Evolutionary conservation across 1,140 invertebrate genomes (phyloP), one percentile per base, ranked within the genome.

Genomic region (Aphaenogaster rudis): DNA sequence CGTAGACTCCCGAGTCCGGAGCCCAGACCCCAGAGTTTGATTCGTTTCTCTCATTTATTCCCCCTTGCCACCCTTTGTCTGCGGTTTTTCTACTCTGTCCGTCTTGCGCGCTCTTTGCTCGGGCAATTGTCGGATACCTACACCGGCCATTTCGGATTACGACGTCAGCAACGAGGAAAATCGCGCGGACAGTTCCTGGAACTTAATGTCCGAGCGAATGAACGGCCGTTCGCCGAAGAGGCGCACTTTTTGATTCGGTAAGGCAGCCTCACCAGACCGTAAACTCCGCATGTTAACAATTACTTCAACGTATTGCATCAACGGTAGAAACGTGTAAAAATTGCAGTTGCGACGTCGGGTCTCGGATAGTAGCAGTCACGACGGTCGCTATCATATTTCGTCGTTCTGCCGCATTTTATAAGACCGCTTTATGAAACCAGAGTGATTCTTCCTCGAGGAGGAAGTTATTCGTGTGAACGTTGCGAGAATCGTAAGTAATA

Each of bases 81-180:
- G 3, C 42, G 33, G 42, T 66, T 79, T 63, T 21, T 79, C 33
- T 66, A 50, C 61, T 8, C 59, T 15, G 4, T n/a, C 52, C 15
- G 4, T n/a, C 52, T 15, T 28, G 17, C 28, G 28, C 69, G 28
- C 17, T 50, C 11, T 3, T 66, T 33, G 11, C 45, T n/a, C 42
- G 15, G 6, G 15, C 57, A 48, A 63, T 28, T n/a, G 6, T 11
- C 45, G 28, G 8, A 48, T 66, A 79, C 42, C 11, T 78, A 48
- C 48, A 54, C 33, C 71, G 13, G 9, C 39, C 57, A 63, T 63
- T 57, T 78, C 59, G 76, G 11, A 48, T 79, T 79, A 79, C 42
- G 42, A 66, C 77, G 77, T 79, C 45, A 69, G 78, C 61, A 54
- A 80, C 48, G 48, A 71, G 78, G 50, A 67, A 67, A 71, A 71